A percentile compares a stretch with the other conserved stretches of the same genome.
phyloP scores from a whole-genome alignment of 1,140 invertebrate genomes.

The Holcopasites calliopsidis region DNA sequence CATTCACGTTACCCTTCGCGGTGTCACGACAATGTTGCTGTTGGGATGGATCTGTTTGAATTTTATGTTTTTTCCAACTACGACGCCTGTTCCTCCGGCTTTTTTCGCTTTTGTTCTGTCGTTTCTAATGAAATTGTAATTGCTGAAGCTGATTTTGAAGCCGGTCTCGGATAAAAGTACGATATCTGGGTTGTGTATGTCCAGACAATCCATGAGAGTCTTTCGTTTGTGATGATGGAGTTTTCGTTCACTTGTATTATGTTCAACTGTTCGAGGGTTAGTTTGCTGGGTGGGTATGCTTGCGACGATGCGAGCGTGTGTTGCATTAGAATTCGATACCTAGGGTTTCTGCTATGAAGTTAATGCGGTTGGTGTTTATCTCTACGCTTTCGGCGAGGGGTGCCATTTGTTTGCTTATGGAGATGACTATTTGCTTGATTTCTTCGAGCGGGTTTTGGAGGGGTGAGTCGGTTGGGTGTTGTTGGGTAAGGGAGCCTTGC shows the following conservation, averaged over 20 bases:
- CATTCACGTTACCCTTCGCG: too few species aligned
- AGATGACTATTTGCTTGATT: too few species aligned
- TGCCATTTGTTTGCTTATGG: too few species aligned
- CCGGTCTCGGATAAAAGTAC: slow-evolving; percentile 6
- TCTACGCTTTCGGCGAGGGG: neutral
- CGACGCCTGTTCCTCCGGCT: slow-evolving; percentile 49
- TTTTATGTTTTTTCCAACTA: slow-evolving; percentile 43
- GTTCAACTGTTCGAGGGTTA: slow-evolving; percentile 3
- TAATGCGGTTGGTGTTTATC: neutral
- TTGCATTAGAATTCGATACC: slow-evolving; percentile 17
- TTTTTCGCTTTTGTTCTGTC: slow-evolving; percentile 35
- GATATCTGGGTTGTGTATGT: slow-evolving; percentile 42
- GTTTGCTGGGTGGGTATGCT: neutral
- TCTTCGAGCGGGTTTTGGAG: too few species aligned
- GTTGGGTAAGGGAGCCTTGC: too few species aligned
- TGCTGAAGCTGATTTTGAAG: slow-evolving; percentile 30
- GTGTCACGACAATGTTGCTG: too few species aligned
- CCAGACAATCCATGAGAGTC: slow-evolving; percentile 14
- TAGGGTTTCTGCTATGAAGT: neutral
- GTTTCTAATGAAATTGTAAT: slow-evolving; percentile 45
- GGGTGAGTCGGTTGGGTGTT: too few species aligned
- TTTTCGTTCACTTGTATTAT: slow-evolving; percentile 27
- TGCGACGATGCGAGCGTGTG: neutral
- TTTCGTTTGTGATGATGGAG: slow-evolving; percentile 43
- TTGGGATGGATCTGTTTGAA: slow-evolving; percentile 16